A percentile compares a stretch with the other conserved stretches of the same genome.
These are phyloP conservation scores for Leucania comma DNA, from an alignment of 2,888 invertebrate genomes.

Conservation along the genomic window DNA sequence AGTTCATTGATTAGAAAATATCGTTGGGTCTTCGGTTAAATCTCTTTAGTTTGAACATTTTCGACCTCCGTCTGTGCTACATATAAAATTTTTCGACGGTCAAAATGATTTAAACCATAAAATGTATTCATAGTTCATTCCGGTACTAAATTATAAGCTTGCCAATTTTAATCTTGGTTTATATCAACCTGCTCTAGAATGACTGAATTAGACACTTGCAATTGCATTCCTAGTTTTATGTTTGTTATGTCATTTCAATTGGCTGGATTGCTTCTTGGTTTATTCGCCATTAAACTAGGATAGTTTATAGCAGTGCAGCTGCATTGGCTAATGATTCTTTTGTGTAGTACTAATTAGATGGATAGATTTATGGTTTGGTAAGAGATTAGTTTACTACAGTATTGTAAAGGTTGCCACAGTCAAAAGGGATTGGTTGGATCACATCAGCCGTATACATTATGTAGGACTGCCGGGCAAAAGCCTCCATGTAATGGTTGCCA, in stretches of 20 bases:
- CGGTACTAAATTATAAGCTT: not conserved
- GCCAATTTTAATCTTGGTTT: not conserved
- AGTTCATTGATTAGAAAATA: not conserved
- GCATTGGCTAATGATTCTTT: conserved; percentile 14
- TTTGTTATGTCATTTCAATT: conserved; percentile 40
- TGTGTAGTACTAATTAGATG: conserved; percentile 15
- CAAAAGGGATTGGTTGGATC: too few species aligned
- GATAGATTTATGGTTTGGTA: too few species aligned
- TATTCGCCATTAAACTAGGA: conserved; percentile 48
- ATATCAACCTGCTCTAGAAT: not conserved
- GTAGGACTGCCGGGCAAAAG: too few species aligned
- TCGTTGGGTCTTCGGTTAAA: not conserved
- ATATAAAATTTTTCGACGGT: too few species aligned
- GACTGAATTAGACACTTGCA: conserved; percentile 14
- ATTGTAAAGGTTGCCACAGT: too few species aligned
- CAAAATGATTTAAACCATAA: not conserved
- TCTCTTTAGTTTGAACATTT: not conserved
- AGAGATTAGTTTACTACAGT: too few species aligned
- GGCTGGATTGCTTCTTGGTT: conserved; percentile 20
- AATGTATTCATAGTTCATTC: not conserved
- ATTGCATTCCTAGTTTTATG: conserved; percentile 36
- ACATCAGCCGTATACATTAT: too few species aligned
- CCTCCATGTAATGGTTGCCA: too few species aligned
- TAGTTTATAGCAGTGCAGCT: conserved; percentile 30
- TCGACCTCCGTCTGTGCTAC: not conserved